Conservation (phyloP, 1,140 invertebrate genomes). For the Leucophenga varia region DNA sequence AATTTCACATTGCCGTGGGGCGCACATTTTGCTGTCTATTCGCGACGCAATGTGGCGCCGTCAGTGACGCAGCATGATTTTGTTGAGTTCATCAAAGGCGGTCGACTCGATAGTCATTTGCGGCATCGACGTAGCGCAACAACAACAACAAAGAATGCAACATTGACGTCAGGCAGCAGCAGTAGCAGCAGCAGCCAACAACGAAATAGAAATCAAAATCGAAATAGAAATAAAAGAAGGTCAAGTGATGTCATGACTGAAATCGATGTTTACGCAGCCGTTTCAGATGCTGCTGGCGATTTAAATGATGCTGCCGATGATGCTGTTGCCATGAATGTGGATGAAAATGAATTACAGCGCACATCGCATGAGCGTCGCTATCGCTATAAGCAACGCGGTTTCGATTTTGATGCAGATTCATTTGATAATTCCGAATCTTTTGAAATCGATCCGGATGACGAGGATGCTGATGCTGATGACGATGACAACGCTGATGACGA, state of each 20-base stretch:
- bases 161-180: neutral
- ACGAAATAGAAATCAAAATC: slow-evolving; percentile 44
- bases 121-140: slow-evolving; percentile 31
- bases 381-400: neutral
- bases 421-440: too few relatives aligned
- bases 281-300: neutral
- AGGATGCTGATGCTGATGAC: slow-evolving; percentile 20
- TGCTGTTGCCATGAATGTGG: neutral
- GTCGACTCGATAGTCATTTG: slow-evolving; percentile 72
- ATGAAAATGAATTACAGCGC: slow-evolving; percentile 5
- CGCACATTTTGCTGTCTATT: slow-evolving; percentile 92
- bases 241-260: slow-evolving; percentile 22
- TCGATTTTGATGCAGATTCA: neutral
- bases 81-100: slow-evolving; percentile 85
- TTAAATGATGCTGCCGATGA: neutral
- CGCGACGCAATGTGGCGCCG: slow-evolving; percentile 85
- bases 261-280: neutral
- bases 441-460: slow-evolving; percentile 7
- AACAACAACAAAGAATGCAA: slow-evolving; percentile 7
- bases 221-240: slow-evolving; percentile 39
- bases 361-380: neutral
- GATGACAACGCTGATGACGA: slow-evolving; percentile 6
- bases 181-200: slow-evolving; percentile 21
- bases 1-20: slow-evolving; percentile 88
- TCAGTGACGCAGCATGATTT: slow-evolving; percentile 96